Conservation (phyloP, 1,140 invertebrate species). For the Cydia pomonella region DNA sequence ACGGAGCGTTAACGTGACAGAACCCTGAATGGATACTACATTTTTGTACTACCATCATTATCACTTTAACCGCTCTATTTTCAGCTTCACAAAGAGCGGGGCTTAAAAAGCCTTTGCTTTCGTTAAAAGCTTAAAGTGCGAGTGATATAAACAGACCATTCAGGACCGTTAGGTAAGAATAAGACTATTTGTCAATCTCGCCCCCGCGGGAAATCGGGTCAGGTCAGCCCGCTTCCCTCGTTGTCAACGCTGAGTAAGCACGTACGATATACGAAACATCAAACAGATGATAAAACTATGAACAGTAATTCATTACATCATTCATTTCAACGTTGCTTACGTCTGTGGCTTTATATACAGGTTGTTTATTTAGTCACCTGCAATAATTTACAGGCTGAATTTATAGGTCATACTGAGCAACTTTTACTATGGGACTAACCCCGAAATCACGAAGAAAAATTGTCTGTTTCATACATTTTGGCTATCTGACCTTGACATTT, state of each 20-base stretch:
- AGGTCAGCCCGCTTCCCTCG: not conserved
- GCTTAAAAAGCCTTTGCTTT: not conserved
- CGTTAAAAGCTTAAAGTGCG: not conserved
- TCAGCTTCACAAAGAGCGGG: not conserved
- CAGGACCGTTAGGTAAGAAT: not conserved
- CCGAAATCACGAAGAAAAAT: too few relatives aligned
- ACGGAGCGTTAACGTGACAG: too few relatives aligned
- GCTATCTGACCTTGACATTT: too few relatives aligned
- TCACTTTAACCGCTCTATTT: not conserved
- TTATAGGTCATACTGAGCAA: too few relatives aligned
- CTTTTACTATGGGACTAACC: too few relatives aligned
- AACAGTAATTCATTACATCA: not conserved
- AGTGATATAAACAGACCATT: not conserved
- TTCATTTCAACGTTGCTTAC: not conserved
- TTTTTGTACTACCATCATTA: too few relatives aligned
- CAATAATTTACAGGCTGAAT: too few relatives aligned
- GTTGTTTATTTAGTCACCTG: too few relatives aligned
- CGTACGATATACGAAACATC: not conserved
- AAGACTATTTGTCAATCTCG: constrained; percentile 18
- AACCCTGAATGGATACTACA: too few relatives aligned
- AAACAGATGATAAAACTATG: not conserved
- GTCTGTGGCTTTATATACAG: too few relatives aligned
- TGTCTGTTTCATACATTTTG: too few relatives aligned
- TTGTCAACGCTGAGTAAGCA: not conserved
- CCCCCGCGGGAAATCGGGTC: constrained; percentile 4